phyloP scores from a whole-genome alignment of 2,113 vertebrate species.

The Nannospalax galili region DNA sequence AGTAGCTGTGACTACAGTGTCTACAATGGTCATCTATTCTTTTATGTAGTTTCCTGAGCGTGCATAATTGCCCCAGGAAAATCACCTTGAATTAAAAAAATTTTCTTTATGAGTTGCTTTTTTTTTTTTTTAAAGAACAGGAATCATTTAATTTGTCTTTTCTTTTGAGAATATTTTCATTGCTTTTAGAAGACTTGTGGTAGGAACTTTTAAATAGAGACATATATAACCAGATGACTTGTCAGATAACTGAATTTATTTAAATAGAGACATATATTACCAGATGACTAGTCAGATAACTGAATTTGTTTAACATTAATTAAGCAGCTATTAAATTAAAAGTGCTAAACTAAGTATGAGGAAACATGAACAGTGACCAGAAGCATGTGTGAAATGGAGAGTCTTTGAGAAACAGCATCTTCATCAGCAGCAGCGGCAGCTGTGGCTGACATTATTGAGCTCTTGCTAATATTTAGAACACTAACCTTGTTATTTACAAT shows the following conservation, averaged over 20 bases:
- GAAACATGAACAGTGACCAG: neutral
- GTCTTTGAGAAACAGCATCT: neutral
- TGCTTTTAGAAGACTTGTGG: neutral
- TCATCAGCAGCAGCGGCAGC: neutral
- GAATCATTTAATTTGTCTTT: slow-evolving; percentile 21
- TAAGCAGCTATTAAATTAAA: slow-evolving; percentile 22
- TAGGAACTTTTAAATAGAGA: neutral
- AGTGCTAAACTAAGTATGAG: neutral
- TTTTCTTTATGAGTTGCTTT: neutral
- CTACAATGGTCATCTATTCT: neutral
- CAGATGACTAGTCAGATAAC: neutral
- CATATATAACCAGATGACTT: neutral
- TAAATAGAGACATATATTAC: neutral
- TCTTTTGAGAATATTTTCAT: neutral
- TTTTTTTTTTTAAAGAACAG: no score
- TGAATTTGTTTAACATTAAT: slow-evolving; percentile 45
- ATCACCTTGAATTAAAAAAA: slow-evolving; percentile 32
- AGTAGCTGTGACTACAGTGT: neutral
- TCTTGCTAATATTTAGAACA: neutral
- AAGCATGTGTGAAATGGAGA: neutral
- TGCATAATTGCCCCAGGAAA: neutral
- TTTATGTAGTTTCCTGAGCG: slow-evolving; percentile 8
- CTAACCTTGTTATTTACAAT: neutral
- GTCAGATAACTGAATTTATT: slow-evolving; percentile 21
- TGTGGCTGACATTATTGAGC: neutral